Evolutionary conservation across 2,113 vertebrate species (phyloP).

Genomic region (Thalassoma bifasciatum): DNA sequence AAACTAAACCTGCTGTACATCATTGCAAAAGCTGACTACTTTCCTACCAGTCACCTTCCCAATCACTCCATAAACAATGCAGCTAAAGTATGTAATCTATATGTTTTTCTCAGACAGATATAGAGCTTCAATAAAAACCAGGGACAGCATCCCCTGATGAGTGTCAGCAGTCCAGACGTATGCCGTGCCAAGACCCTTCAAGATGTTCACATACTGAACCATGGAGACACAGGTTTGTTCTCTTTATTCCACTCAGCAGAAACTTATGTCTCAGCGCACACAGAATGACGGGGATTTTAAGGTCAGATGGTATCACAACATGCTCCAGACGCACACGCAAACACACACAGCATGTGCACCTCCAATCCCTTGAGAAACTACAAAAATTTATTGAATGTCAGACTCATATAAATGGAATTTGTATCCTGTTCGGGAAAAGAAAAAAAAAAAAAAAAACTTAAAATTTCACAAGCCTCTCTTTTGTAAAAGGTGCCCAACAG

Average conservation of each 20-base stretch:
- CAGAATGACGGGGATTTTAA: constrained; percentile 62
- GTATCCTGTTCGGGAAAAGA: not conserved
- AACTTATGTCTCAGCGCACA: constrained; percentile 51
- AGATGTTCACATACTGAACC: constrained; percentile 53
- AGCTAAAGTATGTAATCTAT: constrained; percentile 32
- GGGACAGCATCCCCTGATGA: constrained; percentile 36
- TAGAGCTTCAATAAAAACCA: constrained; percentile 30
- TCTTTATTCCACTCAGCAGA: constrained; percentile 31
- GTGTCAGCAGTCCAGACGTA: constrained; percentile 29
- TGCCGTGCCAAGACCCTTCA: constrained; percentile 14
- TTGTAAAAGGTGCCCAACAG: too few species aligned
- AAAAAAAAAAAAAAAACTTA: not conserved
- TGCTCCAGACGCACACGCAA: constrained; percentile 21
- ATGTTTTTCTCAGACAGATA: constrained; percentile 33
- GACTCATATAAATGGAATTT: not conserved
- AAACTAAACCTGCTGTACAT: constrained; percentile 11
- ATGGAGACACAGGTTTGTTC: constrained; percentile 17
- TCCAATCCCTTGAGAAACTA: not conserved
- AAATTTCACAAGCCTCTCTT: not conserved
- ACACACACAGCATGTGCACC: not conserved
- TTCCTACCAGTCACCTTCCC: constrained; percentile 7
- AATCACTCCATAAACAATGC: constrained; percentile 46
- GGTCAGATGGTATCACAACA: constrained; percentile 54
- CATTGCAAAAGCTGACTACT: not conserved
- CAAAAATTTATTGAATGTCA: constrained; percentile 5